phyloP scores from a whole-genome alignment of 2,797 vertebrate species.

The Aplochiton taeniatus region DNA sequence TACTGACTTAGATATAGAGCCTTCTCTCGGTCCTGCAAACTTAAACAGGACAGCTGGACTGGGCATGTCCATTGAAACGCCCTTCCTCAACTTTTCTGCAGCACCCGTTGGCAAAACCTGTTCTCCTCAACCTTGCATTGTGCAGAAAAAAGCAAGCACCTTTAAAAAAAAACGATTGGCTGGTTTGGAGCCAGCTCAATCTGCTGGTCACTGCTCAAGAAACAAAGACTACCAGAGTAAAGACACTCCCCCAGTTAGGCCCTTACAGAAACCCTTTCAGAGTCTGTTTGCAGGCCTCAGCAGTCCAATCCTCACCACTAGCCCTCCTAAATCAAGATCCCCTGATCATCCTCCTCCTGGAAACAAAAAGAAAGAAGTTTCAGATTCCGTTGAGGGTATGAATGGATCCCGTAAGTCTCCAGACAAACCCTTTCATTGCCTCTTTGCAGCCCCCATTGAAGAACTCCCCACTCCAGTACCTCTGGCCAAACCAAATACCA shows the following conservation, averaged over 20 bases:
- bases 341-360: neutral
- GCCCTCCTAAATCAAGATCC: neutral
- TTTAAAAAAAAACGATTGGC: too few relatives aligned
- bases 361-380: neutral
- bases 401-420: neutral
- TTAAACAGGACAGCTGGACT: neutral
- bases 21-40: neutral
- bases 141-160: too few relatives aligned
- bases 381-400: neutral
- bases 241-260: neutral
- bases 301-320: neutral
- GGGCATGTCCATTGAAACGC: neutral
- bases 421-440: conserved; percentile 11
- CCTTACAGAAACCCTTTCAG: neutral
- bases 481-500: neutral
- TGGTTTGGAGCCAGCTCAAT: too few relatives aligned
- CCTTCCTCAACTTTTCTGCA: neutral
- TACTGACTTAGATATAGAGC: too few relatives aligned
- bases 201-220: too few relatives aligned
- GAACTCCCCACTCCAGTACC: conserved; percentile 3
- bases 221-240: neutral
- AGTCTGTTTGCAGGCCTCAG: conserved; percentile 11
- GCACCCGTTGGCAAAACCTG: neutral
- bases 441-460: conserved; percentile 49
- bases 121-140: too few relatives aligned